These are phyloP conservation scores for Onthophagus taurus DNA, from an alignment of 1,140 invertebrate species.

Conservation along the genomic window DNA sequence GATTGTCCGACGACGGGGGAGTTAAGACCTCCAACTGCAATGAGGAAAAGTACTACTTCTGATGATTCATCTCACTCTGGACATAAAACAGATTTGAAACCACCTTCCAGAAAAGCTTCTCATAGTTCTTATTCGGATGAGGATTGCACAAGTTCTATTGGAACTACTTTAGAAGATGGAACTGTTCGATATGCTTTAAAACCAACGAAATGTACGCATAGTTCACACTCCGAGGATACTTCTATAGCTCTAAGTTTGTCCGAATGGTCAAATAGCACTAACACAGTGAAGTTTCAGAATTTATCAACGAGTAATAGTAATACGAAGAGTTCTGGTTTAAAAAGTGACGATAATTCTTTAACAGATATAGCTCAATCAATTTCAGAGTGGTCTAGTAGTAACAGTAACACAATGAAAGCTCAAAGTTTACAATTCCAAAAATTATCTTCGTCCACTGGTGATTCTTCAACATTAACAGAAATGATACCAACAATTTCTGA, in stretches of 20 bases:
- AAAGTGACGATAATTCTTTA: constrained; percentile 47
- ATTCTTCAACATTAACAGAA: constrained; percentile 33
- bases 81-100: constrained; percentile 22
- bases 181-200: constrained; percentile 67
- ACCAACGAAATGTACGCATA: constrained; percentile 63
- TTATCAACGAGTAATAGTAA: constrained; percentile 54
- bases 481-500: constrained; percentile 35
- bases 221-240: constrained; percentile 74
- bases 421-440: constrained; percentile 34
- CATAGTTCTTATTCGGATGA: constrained; percentile 59
- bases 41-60: constrained; percentile 33
- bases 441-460: constrained; percentile 34
- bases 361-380: constrained; percentile 47
- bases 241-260: constrained; percentile 73
- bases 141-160: constrained; percentile 46
- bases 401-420: constrained; percentile 33
- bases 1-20: constrained; percentile 27
- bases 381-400: constrained; percentile 50
- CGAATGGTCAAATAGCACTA: constrained; percentile 75
- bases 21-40: constrained; percentile 31
- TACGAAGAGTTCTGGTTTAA: constrained; percentile 45
- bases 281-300: constrained; percentile 66
- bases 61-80: constrained; percentile 35
- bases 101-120: constrained; percentile 43
- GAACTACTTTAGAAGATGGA: constrained; percentile 60